Conservation (phyloP, 92 coral and sea anemone species). For the Palythoa heliodiscus region DNA sequence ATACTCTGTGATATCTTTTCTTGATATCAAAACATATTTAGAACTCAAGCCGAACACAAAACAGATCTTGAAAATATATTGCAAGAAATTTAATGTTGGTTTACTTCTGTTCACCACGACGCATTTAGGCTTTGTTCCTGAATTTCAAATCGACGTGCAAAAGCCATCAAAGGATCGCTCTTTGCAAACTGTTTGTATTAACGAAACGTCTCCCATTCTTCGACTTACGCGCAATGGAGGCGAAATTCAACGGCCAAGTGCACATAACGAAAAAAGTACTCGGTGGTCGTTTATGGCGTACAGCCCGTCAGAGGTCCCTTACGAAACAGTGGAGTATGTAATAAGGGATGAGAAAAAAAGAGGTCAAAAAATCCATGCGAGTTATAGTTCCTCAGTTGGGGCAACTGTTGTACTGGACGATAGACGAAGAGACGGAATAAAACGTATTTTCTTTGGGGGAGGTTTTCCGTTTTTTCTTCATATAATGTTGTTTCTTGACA, state of each 20-base stretch:
- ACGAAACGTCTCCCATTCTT: constrained; percentile 71
- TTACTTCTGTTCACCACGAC: constrained; percentile 80
- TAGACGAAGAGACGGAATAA: constrained; percentile 79
- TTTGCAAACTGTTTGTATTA: constrained; percentile 62
- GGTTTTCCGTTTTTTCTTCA: constrained; percentile 92
- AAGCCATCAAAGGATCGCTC: constrained; percentile 77
- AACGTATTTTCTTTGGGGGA: constrained; percentile 87
- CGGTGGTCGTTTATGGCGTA: constrained; percentile 75
- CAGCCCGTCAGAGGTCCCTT: constrained; percentile 64
- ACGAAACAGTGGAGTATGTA: constrained; percentile 85
- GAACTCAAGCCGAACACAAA: constrained; percentile 79
- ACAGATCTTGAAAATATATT: constrained; percentile 69
- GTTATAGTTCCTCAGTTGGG: constrained; percentile 46
- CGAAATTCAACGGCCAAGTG: constrained; percentile 63
- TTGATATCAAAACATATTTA: constrained; percentile 82
- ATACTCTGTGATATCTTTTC: constrained; percentile 80
- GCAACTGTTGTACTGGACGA: constrained; percentile 82
- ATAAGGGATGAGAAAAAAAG: constrained; percentile 51
- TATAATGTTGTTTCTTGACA: constrained; percentile 85
- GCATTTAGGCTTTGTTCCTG: constrained; percentile 74
- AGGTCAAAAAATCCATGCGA: constrained; percentile 18
- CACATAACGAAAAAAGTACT: constrained; percentile 70
- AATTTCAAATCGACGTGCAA: constrained; percentile 71
- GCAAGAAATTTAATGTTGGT: constrained; percentile 86
- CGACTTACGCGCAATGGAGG: constrained; percentile 84